phyloP scores from a whole-genome alignment of 2,113 vertebrate genomes.

The Clarias magur region DNA sequence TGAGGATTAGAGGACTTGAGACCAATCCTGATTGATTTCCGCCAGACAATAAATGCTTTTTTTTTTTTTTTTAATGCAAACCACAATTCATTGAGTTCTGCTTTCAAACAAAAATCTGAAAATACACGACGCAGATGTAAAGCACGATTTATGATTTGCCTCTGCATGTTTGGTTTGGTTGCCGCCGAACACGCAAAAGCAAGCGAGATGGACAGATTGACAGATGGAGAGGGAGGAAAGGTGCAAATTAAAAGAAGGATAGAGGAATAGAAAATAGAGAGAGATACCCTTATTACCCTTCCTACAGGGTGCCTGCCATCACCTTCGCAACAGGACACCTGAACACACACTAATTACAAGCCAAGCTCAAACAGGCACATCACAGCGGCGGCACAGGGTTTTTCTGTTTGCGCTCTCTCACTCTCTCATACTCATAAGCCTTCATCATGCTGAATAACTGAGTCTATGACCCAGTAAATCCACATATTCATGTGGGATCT shows the following conservation, averaged over 20 bases:
- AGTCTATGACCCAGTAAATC: slow-evolving; percentile 40
- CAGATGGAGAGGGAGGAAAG: slow-evolving; percentile 6
- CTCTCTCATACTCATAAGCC: slow-evolving; percentile 17
- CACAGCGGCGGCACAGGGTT: slow-evolving; percentile 9
- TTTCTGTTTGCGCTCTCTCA: slow-evolving; percentile 2
- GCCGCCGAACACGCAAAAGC: background rate
- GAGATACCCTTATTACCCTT: slow-evolving; percentile 37
- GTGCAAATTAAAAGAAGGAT: slow-evolving; percentile 5
- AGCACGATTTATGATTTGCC: background rate
- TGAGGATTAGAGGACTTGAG: background rate
- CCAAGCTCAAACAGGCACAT: slow-evolving; percentile 21
- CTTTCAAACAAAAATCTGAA: background rate
- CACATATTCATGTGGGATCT: slow-evolving; percentile 37
- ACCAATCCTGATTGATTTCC: background rate
- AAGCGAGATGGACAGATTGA: slow-evolving; percentile 5
- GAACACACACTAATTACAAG: slow-evolving; percentile 47
- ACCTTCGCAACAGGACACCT: slow-evolving; percentile 45
- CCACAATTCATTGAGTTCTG: background rate
- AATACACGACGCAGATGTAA: background rate
- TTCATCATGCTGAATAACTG: slow-evolving; percentile 7
- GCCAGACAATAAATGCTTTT: background rate
- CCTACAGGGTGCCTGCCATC: slow-evolving; percentile 43
- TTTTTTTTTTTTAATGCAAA: background rate
- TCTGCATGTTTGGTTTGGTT: background rate
- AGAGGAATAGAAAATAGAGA: slow-evolving; percentile 13